Evolutionary conservation across 2,113 vertebrate genomes (phyloP).

Genomic region (Equus quagga): DNA sequence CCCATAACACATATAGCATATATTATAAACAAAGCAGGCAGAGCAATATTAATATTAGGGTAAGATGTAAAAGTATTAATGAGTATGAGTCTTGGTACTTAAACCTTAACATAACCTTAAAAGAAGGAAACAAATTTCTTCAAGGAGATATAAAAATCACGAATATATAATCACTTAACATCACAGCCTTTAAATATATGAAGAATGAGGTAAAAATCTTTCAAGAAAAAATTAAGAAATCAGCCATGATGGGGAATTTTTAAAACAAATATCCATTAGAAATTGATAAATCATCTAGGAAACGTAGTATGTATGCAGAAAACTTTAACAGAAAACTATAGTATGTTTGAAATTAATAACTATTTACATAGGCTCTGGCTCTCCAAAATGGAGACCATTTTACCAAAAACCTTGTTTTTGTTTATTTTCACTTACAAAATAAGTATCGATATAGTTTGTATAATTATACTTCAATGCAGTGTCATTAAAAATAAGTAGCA

Average conservation of each 20-base stretch:
- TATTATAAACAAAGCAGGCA: background rate
- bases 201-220: background rate
- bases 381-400: background rate
- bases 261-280: background rate
- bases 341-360: background rate
- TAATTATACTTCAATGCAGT: background rate
- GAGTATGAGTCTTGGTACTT: background rate
- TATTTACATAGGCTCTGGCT: background rate
- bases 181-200: background rate
- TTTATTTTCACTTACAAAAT: background rate
- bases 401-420: background rate
- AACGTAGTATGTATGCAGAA: background rate
- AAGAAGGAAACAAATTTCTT: background rate
- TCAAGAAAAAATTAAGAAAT: background rate
- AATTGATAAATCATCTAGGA: background rate
- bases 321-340: background rate
- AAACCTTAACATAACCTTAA: background rate
- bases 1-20: no score
- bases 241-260: background rate
- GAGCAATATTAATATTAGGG: background rate
- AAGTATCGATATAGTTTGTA: background rate
- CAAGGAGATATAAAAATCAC: background rate
- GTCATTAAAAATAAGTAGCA: background rate
- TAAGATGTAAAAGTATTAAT: background rate
- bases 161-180: background rate